A percentile compares a stretch with the other conserved stretches of the same genome.
phyloP scores from a whole-genome alignment of 2,113 vertebrate species.

The Corynorhinus townsendii region DNA sequence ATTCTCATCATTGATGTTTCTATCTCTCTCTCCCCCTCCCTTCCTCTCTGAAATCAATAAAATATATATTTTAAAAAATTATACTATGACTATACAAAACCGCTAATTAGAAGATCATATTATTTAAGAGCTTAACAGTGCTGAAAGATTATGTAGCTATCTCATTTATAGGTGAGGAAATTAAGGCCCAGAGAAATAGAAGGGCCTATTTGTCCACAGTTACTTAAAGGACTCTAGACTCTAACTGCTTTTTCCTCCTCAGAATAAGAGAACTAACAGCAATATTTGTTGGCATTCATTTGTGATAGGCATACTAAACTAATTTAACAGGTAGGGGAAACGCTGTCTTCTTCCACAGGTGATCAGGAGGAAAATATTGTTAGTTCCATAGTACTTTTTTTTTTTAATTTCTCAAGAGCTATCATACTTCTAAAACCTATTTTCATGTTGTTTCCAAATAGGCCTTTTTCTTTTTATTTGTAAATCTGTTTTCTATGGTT shows the following conservation, averaged over 20 bases:
- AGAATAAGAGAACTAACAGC: conserved; percentile 8
- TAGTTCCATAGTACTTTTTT: not conserved
- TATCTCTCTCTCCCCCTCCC: no score
- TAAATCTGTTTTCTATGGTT: not conserved
- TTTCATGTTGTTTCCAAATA: conserved; percentile 22
- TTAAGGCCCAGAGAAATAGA: not conserved
- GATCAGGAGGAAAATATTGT: not conserved
- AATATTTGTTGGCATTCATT: not conserved
- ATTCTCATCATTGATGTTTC: no score
- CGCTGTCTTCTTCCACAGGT: not conserved
- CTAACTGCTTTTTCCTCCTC: not conserved
- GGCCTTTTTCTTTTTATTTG: not conserved
- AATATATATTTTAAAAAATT: no score
- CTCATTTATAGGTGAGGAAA: conserved; percentile 16
- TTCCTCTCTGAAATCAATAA: no score
- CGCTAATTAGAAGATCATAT: not conserved
- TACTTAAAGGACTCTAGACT: not conserved
- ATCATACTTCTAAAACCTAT: not conserved
- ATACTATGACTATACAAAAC: not conserved
- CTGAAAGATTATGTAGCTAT: not conserved
- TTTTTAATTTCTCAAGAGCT: not conserved
- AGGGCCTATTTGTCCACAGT: not conserved
- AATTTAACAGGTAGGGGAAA: not conserved
- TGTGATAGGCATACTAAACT: not conserved
- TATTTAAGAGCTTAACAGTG: not conserved